phyloP scores from a whole-genome alignment of 2,797 vertebrate genomes.

The Falco rusticolus region DNA sequence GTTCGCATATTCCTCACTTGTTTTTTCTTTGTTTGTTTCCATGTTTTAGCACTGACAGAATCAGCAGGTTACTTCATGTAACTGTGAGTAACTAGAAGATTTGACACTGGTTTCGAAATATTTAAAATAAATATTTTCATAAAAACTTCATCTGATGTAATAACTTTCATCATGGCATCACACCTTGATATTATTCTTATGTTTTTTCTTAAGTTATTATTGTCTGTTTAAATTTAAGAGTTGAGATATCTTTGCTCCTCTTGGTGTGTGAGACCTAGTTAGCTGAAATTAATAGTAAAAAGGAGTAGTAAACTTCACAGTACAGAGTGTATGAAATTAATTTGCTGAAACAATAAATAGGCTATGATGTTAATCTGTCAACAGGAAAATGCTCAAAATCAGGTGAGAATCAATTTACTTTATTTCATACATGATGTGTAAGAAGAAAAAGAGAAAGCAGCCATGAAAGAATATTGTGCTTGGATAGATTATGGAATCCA shows the following conservation, averaged over 20 bases:
- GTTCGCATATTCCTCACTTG: background rate
- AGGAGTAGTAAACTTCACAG: background rate
- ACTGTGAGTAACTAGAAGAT: background rate
- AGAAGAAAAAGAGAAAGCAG: background rate
- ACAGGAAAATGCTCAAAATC: background rate
- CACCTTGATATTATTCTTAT: background rate
- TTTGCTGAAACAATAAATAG: background rate
- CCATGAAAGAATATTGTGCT: background rate
- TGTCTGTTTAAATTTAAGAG: background rate
- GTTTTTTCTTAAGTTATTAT: background rate
- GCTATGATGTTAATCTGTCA: background rate
- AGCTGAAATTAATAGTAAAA: background rate
- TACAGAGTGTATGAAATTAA: background rate
- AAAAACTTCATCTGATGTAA: background rate
- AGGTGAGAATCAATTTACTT: background rate
- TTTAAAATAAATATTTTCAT: background rate
- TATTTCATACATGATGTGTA: fast-evolving
- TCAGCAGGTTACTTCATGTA: background rate
- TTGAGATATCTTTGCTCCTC: background rate
- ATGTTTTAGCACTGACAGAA: background rate
- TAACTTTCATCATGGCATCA: background rate
- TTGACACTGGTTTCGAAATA: background rate
- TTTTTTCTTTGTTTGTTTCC: background rate
- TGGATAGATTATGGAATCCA: background rate
- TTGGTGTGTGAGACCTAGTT: background rate